Evolutionary conservation across 2,113 vertebrate species (phyloP).

Genomic region (Junco hyemalis): DNA sequence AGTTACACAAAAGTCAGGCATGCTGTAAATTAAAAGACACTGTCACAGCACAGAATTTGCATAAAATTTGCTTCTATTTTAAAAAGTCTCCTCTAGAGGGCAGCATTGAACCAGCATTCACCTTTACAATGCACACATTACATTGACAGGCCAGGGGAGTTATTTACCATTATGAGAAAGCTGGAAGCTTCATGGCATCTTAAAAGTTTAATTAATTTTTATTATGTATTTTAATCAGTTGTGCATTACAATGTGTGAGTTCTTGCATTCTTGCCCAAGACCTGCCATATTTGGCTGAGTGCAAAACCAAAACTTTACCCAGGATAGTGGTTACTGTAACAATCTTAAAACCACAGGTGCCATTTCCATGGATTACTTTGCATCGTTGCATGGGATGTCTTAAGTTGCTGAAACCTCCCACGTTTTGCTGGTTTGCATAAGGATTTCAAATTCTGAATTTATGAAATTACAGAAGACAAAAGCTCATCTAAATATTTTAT

Average conservation of each 20-base stretch:
- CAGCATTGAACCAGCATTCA: not conserved
- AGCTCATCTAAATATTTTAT: not conserved
- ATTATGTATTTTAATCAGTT: not conserved
- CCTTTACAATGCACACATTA: accelerated
- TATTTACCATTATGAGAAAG: not conserved
- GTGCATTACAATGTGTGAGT: not conserved
- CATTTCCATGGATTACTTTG: not conserved
- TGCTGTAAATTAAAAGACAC: not conserved
- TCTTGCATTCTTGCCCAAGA: not conserved
- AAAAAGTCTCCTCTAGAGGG: not conserved
- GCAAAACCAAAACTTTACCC: not conserved
- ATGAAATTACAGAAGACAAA: not conserved
- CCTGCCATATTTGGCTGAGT: not conserved
- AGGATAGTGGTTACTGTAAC: not conserved
- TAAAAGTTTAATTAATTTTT: not conserved
- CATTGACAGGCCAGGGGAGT: not conserved
- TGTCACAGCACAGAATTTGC: not conserved
- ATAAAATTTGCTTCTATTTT: not conserved
- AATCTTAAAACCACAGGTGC: not conserved
- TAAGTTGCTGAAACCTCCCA: not conserved
- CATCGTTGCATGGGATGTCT: not conserved
- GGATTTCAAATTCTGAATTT: not conserved
- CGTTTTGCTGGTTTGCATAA: not conserved
- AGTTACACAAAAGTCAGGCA: not conserved
- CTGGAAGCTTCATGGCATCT: not conserved